Base-by-base conservation (phyloP, 2,888 invertebrate species). In the Thymelicus lineola region DNA sequence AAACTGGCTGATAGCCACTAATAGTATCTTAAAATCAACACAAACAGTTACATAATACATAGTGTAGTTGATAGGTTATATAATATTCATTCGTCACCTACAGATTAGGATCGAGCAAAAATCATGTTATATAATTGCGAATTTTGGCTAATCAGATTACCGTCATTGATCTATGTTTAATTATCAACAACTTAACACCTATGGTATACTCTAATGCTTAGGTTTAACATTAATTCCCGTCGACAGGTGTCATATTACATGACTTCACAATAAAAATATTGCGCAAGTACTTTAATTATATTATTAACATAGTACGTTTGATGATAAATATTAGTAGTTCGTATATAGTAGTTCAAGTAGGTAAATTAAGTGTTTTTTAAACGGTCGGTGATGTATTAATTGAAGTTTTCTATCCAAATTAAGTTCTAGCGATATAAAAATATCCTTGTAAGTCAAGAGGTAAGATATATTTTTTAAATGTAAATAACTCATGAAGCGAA, bases 181-280 rank as follows among this genome's bases (percentile, higher is more conserved):
- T 74, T 79, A 77, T 77, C 78, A 74, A 77, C 77, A 77, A 75
- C 63, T 76, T 77, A 79, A 77, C 76, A 79, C 77, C 77, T 75
- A 75, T 73, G 74, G 77, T 76, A 76, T 77, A 79, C 80, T 78
- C 79, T 80, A 80, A 83, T 81, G 80, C 79, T 77, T 78, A 79
- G 75, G 76, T 80, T 71, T 73, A 75, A 80, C 82, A 79, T 78
- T 86, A 85, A 87, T 85, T 75, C 78, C 74, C 76, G 77, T 73
- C 74, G 87, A 86, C 87, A 86, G 86, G 80, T 85, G 80, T 85
- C 85, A 79, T 74, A 81, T 87, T 82, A 83, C 82, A 82, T 77
- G 80, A 78, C 78, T 74, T 79, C 78, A 75, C 74, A 77, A 76
- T 78, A 79, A 78, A 77, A 79, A 80, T 73, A 80, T 86, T 87